Conservation (phyloP, 2,888 invertebrate genomes). For the Schizotus pectinicornis region DNA sequence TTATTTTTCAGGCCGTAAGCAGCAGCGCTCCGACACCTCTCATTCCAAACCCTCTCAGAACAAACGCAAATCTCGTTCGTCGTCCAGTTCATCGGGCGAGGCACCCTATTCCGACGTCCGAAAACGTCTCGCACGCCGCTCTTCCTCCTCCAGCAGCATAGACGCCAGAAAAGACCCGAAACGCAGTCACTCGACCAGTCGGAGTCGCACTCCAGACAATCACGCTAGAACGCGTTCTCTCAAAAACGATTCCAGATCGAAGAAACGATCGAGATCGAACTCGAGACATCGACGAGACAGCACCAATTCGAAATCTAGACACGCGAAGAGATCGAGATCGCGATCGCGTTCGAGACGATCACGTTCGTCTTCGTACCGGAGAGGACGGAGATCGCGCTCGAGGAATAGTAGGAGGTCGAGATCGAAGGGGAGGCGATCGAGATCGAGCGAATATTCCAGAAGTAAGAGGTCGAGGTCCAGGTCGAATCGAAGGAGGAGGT, state of each 20-base stretch:
- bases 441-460: slow-evolving; percentile 26
- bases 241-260: not conserved
- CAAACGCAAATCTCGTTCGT: slow-evolving; percentile 27
- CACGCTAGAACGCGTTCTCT: too few relatives aligned
- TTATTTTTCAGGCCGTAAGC: slow-evolving; percentile 32
- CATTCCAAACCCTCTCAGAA: slow-evolving; percentile 17
- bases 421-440: slow-evolving; percentile 12
- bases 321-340: slow-evolving; percentile 21
- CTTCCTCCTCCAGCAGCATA: slow-evolving; percentile 35
- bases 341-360: slow-evolving; percentile 30
- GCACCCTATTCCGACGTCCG: slow-evolving; percentile 22
- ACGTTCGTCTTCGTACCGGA: slow-evolving; percentile 32
- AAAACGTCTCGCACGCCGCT: slow-evolving; percentile 30
- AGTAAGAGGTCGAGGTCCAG: slow-evolving; percentile 29
- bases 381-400: not conserved
- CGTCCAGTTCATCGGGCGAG: slow-evolving; percentile 35
- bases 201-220: slow-evolving; percentile 16
- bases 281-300: not conserved
- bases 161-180: slow-evolving; percentile 32
- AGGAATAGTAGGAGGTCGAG: not conserved
- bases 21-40: slow-evolving; percentile 14
- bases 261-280: slow-evolving; percentile 28
- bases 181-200: slow-evolving; percentile 28
- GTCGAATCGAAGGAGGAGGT: slow-evolving; percentile 27
- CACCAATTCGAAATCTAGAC: not conserved